Base-by-base conservation (phyloP, 2,113 vertebrate genomes). In the Pseudolaguvia tuberculata region DNA sequence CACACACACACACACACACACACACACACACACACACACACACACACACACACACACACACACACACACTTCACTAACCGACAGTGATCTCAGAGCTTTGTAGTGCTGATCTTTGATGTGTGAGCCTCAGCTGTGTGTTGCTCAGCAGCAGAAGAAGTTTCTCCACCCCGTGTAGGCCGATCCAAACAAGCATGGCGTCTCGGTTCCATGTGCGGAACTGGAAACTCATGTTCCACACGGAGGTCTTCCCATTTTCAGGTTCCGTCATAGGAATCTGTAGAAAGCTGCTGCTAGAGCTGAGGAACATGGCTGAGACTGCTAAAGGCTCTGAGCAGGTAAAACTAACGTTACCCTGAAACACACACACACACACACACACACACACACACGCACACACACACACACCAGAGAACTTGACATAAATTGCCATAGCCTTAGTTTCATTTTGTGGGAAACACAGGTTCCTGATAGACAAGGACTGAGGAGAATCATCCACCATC, bases 161-260 rank as follows among this genome's bases (percentile, higher is more conserved):
- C 17, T 92, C 90, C 0, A 90, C 87, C 65, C 84, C 89, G 82
- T 85, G 90, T 29, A 94, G 81, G 67, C 85, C 62, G 0, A 90
- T 89, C 79, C 89, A 93, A 39, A 94, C 80, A 20, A 94, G 89
- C 18, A 93, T 88, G 10, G 91, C 92, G 0, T 94, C 89, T 31
- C 81, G 79, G 82, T 94, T 94, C 93, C 93, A 94, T 0, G 93
- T 94, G 71, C 92, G 88, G 82, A 94, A 93, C 85, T 94, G 92
- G 84, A 94, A 93, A 61, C 90, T 89, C 57, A 92, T 88, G 1
- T 90, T 91, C 62, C 93, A 85, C 0, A 92, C 91, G 6, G 90
- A 86, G 10, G 88, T 13, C 2, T 39, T 23, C 1, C 2, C 48
- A 1, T 6, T 29, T 11, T 73, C 68, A 6, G 13, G 21, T 23